These are phyloP conservation scores for Ophion obscuratus DNA, from an alignment of 2,888 invertebrate genomes.

Conservation along the genomic window DNA sequence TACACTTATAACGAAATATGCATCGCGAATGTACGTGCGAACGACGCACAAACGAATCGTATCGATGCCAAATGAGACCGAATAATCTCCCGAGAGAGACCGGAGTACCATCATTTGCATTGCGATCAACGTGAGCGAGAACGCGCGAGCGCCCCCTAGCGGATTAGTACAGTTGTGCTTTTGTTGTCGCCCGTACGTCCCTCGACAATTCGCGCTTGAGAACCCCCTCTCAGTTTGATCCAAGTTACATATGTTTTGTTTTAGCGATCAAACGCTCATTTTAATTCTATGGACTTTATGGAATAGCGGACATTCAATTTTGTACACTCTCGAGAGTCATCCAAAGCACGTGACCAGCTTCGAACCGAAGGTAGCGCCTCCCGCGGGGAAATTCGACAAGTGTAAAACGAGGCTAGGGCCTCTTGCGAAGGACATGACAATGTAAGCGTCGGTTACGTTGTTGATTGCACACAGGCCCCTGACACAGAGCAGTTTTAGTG, in stretches of 20 bases:
- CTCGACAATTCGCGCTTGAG: neutral
- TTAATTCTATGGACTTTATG: neutral
- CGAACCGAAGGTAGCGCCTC: too few relatives aligned
- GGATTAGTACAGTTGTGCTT: constrained; percentile 1
- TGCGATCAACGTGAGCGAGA: neutral
- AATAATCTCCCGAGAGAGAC: neutral
- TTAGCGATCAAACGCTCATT: neutral
- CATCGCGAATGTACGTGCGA: constrained; percentile 1
- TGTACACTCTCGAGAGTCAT: neutral
- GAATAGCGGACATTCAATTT: too few relatives aligned
- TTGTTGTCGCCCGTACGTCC: neutral
- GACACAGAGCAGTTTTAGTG: too few relatives aligned
- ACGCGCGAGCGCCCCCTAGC: neutral
- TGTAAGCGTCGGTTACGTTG: too few relatives aligned
- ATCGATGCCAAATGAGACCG: neutral
- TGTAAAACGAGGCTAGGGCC: too few relatives aligned
- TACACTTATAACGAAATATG: constrained; percentile 3
- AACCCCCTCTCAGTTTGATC: neutral
- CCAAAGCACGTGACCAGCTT: neutral
- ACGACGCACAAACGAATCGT: neutral
- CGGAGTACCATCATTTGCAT: neutral
- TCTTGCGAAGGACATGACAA: too few relatives aligned
- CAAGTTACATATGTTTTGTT: neutral
- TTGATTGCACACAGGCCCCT: too few relatives aligned
- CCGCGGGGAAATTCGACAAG: too few relatives aligned